phyloP scores from a whole-genome alignment of 30 jellyfish, hydroid and myxozoan species.

The Pelagia noctiluca region DNA sequence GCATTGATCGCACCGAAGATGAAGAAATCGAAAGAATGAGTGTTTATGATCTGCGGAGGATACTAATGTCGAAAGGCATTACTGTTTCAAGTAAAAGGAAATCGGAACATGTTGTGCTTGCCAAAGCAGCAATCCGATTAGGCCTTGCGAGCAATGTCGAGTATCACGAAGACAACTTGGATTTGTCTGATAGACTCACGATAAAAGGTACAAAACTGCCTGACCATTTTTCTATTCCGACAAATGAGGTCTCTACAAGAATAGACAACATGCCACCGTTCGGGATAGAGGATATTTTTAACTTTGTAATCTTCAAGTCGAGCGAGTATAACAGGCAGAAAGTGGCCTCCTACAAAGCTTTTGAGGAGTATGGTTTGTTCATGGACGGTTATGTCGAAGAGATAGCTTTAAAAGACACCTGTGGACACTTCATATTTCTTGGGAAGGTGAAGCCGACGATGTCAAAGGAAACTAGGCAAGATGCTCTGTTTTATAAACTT shows the following conservation, averaged over 20 bases:
- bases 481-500: constrained; percentile 17
- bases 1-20: too few relatives aligned
- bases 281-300: constrained; percentile 47
- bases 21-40: constrained; percentile 46
- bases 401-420: constrained; percentile 31
- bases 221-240: constrained; percentile 38
- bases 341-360: constrained; percentile 49
- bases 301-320: constrained; percentile 41
- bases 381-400: constrained; percentile 40
- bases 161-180: constrained; percentile 43
- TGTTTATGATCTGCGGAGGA: constrained; percentile 32
- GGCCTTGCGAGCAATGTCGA: constrained; percentile 58
- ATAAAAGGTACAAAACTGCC: constrained; percentile 46
- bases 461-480: constrained; percentile 19
- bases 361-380: constrained; percentile 38
- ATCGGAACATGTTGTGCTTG: constrained; percentile 37
- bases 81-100: constrained; percentile 23
- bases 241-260: constrained; percentile 40
- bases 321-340: constrained; percentile 42
- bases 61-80: constrained; percentile 46
- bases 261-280: constrained; percentile 28
- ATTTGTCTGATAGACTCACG: constrained; percentile 58
- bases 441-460: constrained; percentile 30
- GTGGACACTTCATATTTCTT: constrained; percentile 14
- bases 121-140: constrained; percentile 42